Conservation (phyloP, 2,797 vertebrate genomes). For the Avahi laniger region DNA sequence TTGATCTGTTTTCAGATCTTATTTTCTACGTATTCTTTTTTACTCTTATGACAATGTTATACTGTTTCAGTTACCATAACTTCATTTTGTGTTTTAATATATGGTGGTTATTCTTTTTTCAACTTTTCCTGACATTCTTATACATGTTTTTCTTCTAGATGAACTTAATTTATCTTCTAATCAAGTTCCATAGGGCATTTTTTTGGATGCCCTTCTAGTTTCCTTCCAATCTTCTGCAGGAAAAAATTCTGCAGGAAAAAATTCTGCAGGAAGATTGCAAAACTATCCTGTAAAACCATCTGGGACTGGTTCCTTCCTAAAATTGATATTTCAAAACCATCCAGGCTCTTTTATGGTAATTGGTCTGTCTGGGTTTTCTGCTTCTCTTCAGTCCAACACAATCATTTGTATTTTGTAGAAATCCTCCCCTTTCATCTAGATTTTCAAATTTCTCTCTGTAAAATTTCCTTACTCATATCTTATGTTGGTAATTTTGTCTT, state of each 20-base stretch:
- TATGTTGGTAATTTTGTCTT: background rate
- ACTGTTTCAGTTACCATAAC: background rate
- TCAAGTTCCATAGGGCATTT: background rate
- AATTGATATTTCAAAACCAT: background rate
- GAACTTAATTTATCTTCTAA: background rate
- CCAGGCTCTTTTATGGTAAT: background rate
- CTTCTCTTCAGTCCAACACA: background rate
- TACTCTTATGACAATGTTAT: background rate
- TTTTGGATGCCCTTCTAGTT: background rate
- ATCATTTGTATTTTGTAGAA: background rate
- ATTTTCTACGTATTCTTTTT: background rate
- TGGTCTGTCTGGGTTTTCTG: background rate
- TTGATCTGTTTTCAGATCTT: background rate
- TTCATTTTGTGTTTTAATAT: background rate
- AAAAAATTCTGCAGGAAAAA: background rate
- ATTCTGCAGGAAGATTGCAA: background rate
- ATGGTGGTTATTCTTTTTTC: background rate
- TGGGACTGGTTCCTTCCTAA: background rate
- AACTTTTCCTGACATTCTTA: background rate
- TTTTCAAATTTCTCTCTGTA: conserved; percentile 16
- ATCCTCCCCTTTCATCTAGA: background rate
- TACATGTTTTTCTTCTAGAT: background rate
- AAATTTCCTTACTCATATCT: background rate
- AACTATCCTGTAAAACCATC: background rate
- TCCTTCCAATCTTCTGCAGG: background rate